Evolutionary conservation across 2,888 invertebrate species (phyloP).

Genomic region (Macrophya annulata): DNA sequence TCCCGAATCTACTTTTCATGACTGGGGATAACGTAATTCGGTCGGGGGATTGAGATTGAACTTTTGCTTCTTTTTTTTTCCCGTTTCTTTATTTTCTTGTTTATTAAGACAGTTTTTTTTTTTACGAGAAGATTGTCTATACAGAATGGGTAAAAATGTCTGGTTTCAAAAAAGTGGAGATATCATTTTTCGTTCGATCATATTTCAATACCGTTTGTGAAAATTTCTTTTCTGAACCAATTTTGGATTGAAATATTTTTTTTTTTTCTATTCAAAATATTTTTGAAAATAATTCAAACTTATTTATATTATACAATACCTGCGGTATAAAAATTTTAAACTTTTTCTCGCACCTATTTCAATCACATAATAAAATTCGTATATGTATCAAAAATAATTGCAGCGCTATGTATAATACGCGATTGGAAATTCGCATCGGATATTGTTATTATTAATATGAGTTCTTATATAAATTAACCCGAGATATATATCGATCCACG

Average conservation of each 20-base stretch:
- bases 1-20: background rate
- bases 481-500: constrained; percentile 34
- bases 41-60: constrained; percentile 1
- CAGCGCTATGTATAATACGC: background rate
- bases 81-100: background rate
- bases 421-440: constrained; percentile 8
- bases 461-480: background rate
- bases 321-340: too few species aligned
- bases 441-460: background rate
- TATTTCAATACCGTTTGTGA: too few species aligned
- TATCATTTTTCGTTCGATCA: background rate
- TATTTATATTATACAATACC: too few species aligned
- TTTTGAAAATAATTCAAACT: too few species aligned
- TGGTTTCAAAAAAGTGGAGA: background rate
- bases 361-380: background rate
- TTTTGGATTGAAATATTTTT: background rate
- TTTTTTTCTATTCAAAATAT: background rate
- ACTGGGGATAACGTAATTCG: background rate
- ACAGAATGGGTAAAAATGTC: background rate
- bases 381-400: background rate
- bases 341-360: background rate
- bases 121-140: background rate
- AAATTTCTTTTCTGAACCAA: too few species aligned
- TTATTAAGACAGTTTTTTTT: background rate
- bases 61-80: background rate